Evolutionary conservation across 1,140 invertebrate species (phyloP).

Genomic region (Apolygus lucorum): DNA sequence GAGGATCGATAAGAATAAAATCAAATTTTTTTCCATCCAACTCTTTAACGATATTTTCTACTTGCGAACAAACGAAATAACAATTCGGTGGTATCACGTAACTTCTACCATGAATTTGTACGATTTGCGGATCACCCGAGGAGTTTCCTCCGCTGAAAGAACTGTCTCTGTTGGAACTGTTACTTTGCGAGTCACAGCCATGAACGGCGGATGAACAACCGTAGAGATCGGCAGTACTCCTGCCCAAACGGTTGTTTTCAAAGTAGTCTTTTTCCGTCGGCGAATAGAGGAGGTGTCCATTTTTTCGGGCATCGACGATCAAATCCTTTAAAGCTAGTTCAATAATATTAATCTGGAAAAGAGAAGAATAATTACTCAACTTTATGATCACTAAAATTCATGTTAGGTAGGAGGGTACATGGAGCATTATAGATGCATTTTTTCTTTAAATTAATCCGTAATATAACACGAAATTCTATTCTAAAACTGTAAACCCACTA

Average conservation of each 20-base stretch:
- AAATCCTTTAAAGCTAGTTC: slow-evolving; percentile 13
- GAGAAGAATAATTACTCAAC: too few species aligned
- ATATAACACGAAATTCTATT: too few species aligned
- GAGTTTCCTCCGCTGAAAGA: slow-evolving; percentile 25
- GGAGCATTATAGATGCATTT: too few species aligned
- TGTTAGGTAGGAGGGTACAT: too few species aligned
- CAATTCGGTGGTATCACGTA: slow-evolving; percentile 42
- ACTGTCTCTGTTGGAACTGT: too few species aligned
- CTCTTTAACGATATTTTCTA: slow-evolving; percentile 39
- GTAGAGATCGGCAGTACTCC: slow-evolving; percentile 16
- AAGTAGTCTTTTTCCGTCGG: slow-evolving; percentile 14
- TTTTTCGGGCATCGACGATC: slow-evolving; percentile 9
- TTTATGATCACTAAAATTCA: too few species aligned
- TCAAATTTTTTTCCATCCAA: slow-evolving; percentile 51
- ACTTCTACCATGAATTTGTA: slow-evolving; percentile 15
- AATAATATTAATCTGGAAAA: slow-evolving; percentile 25
- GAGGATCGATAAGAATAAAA: slow-evolving; percentile 79
- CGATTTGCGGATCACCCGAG: slow-evolving; percentile 17
- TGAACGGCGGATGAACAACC: too few species aligned
- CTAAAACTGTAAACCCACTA: too few species aligned
- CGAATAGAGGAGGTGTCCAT: slow-evolving; percentile 7
- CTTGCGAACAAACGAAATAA: slow-evolving; percentile 44
- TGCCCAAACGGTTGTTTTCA: slow-evolving; percentile 25
- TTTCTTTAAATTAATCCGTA: too few species aligned
- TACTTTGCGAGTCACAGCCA: too few species aligned